These are phyloP conservation scores for Podarcis lilfordi DNA, from an alignment of 2,797 vertebrate genomes.

Conservation along the genomic window DNA sequence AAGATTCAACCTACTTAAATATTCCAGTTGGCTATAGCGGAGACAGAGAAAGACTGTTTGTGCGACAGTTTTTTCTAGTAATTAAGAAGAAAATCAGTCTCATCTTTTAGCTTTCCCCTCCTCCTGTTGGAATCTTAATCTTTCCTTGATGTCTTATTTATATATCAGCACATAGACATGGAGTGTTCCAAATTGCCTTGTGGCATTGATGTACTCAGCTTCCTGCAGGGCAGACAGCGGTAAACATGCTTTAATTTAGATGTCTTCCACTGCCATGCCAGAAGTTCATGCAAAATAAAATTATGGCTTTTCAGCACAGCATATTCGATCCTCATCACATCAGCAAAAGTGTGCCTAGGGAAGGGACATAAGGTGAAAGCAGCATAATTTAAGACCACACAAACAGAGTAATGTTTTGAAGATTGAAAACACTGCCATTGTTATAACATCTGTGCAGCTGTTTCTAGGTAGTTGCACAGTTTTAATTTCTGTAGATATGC, in stretches of 20 bases:
- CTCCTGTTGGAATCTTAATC: not conserved
- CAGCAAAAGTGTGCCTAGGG: not conserved
- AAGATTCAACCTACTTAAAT: not conserved
- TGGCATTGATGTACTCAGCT: not conserved
- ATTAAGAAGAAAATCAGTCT: not conserved
- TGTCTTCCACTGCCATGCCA: not conserved
- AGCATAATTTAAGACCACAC: not conserved
- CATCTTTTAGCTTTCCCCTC: not conserved
- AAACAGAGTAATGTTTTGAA: not conserved
- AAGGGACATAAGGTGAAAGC: not conserved
- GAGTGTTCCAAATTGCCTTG: not conserved
- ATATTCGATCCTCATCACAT: not conserved
- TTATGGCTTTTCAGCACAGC: not conserved
- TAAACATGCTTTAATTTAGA: not conserved
- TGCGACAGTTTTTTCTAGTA: not conserved
- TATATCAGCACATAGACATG: not conserved
- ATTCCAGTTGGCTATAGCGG: not conserved
- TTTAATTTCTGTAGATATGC: not conserved
- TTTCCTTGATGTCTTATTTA: slow-evolving; percentile 13
- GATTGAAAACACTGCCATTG: not conserved
- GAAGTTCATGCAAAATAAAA: not conserved
- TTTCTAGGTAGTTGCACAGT: not conserved
- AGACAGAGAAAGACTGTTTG: not conserved
- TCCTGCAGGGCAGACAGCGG: not conserved
- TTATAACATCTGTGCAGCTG: not conserved